phyloP scores from a whole-genome alignment of 2,888 invertebrate species.

The Scotopteryx bipunctaria region DNA sequence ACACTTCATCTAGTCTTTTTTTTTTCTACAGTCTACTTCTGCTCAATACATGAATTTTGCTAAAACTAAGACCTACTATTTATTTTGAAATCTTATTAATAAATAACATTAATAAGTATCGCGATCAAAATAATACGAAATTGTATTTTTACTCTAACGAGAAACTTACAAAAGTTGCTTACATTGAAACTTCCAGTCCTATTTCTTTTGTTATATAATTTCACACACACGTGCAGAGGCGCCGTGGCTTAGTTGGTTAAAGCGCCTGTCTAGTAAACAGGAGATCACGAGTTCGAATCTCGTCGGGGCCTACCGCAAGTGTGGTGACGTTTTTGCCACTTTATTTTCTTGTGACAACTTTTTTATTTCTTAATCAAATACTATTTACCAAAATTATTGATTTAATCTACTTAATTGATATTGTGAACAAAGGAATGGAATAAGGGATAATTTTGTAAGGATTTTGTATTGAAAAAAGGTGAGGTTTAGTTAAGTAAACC shows the following conservation, averaged over 20 bases:
- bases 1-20: too few relatives aligned
- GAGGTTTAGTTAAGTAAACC: constrained; percentile 38
- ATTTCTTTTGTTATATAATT: constrained; percentile 40
- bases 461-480: background rate
- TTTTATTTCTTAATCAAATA: background rate
- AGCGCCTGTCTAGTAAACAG: constrained; percentile 90
- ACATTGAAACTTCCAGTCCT: background rate
- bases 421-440: background rate
- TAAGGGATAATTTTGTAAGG: background rate
- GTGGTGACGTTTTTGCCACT: constrained; percentile 6
- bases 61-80: too few relatives aligned
- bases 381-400: too few relatives aligned
- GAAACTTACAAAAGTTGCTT: background rate
- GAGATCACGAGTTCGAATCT: constrained; percentile 90
- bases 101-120: too few relatives aligned
- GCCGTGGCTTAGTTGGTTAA: constrained; percentile 90
- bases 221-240: constrained; percentile 51
- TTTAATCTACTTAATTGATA: background rate
- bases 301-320: constrained; percentile 82
- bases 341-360: background rate
- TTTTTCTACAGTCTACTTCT: too few relatives aligned
- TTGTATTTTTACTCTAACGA: too few relatives aligned
- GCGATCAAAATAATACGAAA: too few relatives aligned
- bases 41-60: too few relatives aligned
- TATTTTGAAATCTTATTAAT: too few relatives aligned